Evolutionary conservation across 2,797 vertebrate genomes (phyloP), one percentile per base, ranked within the genome.

Genomic region (Melopsittacus undulatus): DNA sequence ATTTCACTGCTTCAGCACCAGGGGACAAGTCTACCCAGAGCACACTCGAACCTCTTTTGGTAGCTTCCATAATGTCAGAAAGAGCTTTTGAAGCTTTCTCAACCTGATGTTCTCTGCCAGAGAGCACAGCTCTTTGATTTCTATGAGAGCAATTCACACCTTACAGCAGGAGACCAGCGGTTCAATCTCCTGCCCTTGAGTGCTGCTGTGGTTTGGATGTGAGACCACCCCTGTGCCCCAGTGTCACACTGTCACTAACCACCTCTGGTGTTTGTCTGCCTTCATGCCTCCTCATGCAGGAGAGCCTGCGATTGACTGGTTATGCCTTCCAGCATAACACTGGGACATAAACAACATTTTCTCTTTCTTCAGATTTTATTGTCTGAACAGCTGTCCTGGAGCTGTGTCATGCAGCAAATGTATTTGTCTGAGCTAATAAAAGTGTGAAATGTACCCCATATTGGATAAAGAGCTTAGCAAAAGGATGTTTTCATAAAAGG

Each of bases 331-430:
- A 59, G 34, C 8, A 52, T 68, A 57, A 66, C 61, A 51, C 15
- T 40, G 59, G n/a, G 42, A 24, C 48, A 90, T 34, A 89, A 83
- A 84, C 16, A 89, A 73, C 48, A 57, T 75, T 76, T 68, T 20
- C 10, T 78, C 13, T 75, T n/a, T 46, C 75, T 36, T 38, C 43
- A 57, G 6, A 30, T 86, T 95, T 95, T 57, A 52, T 42, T 92
- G 89, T 68, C 79, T 70, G 72, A 95, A 92, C 74, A 90, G 66
- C 83, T 96, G 91, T n/a, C 48, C 46, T 83, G 74, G 83, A 73
- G 49, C 42, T 69, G 86, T 2, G 2, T 68, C 63, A 66, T 24
- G 49, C 92, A 95, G 48, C 16, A 89, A 82, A 83, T 51, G 45
- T 68, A 74, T 90, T 89, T 68, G 16, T 52, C 66, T 54, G 63